These are phyloP conservation scores for Triops cancriformis DNA, from an alignment of 1,140 invertebrate genomes.

Conservation along the genomic window DNA sequence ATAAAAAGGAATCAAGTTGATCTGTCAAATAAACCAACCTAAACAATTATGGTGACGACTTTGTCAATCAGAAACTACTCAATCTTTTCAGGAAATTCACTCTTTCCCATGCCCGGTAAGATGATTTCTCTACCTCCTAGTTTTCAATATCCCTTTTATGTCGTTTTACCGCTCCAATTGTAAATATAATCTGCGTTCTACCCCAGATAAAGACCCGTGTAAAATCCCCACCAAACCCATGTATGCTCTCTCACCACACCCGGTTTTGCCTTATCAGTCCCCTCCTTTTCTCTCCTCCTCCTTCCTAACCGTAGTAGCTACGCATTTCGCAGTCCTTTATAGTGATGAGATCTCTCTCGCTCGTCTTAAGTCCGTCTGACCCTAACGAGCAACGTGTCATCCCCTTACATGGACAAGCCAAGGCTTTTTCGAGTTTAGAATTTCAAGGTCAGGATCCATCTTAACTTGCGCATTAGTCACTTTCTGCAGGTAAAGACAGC, in stretches of 20 bases:
- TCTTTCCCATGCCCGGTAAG: too few species aligned
- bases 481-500: neutral
- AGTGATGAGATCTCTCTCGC: neutral
- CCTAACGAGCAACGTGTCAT: neutral
- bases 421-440: neutral
- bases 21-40: too few species aligned
- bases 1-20: too few species aligned
- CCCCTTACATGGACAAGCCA: conserved; percentile 4
- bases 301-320: neutral
- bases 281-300: neutral
- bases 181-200: too few species aligned
- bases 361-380: neutral
- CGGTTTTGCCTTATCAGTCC: neutral
- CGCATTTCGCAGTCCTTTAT: neutral
- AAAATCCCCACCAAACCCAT: conserved; percentile 14
- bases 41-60: too few species aligned
- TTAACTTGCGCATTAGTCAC: neutral
- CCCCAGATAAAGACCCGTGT: neutral
- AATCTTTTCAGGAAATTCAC: too few species aligned
- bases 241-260: conserved; percentile 15
- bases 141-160: too few species aligned
- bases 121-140: too few species aligned
- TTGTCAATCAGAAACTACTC: too few species aligned
- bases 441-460: conserved; percentile 2
- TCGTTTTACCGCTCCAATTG: too few species aligned